A percentile compares a stretch with the other conserved stretches of the same genome.
These are phyloP conservation scores for Cryptotis parvus DNA, from an alignment of 2,113 vertebrate genomes.

Conservation along the genomic window DNA sequence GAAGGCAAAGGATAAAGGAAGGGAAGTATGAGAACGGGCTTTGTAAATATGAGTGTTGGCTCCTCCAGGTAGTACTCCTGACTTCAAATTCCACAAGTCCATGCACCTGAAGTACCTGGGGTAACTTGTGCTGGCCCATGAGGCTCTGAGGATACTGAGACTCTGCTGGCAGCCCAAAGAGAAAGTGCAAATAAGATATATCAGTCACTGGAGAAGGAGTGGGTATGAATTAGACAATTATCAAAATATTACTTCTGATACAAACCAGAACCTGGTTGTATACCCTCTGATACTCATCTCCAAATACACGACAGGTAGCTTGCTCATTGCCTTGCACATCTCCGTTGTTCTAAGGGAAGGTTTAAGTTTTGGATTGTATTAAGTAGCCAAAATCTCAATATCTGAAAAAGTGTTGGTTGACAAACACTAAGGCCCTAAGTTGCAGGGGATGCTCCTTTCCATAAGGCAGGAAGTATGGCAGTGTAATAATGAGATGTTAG, in stretches of 20 bases:
- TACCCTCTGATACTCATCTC: neutral
- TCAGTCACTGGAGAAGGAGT: no score
- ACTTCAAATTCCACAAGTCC: neutral
- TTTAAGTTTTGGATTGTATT: neutral
- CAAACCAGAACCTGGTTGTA: constrained; percentile 16
- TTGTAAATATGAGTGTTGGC: neutral
- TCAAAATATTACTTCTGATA: neutral
- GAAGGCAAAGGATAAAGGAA: neutral
- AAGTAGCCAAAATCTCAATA: neutral
- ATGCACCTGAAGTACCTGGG: neutral
- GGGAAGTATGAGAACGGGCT: neutral
- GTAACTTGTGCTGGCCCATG: no score
- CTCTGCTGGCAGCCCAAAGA: neutral
- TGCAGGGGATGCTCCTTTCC: neutral
- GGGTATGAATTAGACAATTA: neutral
- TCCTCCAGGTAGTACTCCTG: neutral
- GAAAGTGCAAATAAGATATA: neutral
- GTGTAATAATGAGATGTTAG: neutral
- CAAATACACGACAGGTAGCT: no score
- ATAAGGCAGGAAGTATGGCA: neutral
- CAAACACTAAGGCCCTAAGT: neutral
- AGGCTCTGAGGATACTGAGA: neutral
- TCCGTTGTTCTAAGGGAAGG: neutral
- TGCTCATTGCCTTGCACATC: no score
- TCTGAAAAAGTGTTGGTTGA: neutral